A percentile compares a stretch with the other conserved stretches of the same genome.
phyloP scores from a whole-genome alignment of 2,888 invertebrate genomes.

The Trichogramma evanescens region DNA sequence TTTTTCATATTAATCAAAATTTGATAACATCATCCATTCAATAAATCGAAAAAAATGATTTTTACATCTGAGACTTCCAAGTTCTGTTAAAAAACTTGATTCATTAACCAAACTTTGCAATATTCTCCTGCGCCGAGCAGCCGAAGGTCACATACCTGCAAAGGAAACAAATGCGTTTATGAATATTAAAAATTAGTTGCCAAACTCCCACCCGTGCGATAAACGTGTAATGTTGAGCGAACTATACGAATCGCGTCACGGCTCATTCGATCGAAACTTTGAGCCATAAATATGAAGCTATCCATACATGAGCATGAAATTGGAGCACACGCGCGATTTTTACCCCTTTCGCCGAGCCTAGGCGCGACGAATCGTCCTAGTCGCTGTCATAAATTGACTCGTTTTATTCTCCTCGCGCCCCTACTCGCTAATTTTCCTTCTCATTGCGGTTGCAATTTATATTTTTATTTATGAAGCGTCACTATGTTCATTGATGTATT shows the following conservation, averaged over 20 bases:
- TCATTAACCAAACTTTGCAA: constrained; percentile 71
- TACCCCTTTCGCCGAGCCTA: constrained; percentile 12
- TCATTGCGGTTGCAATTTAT: constrained; percentile 16
- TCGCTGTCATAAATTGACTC: constrained; percentile 8
- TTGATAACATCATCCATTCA: no score
- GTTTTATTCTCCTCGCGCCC: constrained; percentile 4
- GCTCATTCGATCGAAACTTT: constrained; percentile 24
- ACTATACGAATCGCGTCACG: constrained; percentile 24
- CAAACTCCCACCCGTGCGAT: no score
- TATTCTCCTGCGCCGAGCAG: constrained; percentile 77
- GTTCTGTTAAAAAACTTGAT: no score
- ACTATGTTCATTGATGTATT: constrained; percentile 10
- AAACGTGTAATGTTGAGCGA: background rate
- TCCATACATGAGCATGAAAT: no score
- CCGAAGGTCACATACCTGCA: constrained; percentile 83
- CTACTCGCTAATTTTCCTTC: constrained; percentile 9
- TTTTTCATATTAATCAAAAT: no score
- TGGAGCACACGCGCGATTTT: constrained; percentile 26
- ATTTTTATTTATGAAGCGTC: constrained; percentile 21
- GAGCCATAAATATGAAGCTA: no score
- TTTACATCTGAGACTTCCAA: no score
- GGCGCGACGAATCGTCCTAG: constrained; percentile 24
- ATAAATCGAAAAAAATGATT: no score
- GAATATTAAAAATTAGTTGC: no score
- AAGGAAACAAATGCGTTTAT: constrained; percentile 27